Percentiles rank a stretch among this genome's conserved stretches.
These are phyloP conservation scores for Hydrozoanthus tunicans DNA, from an alignment of 64 coral and sea anemone genomes.

Conservation along the genomic window DNA sequence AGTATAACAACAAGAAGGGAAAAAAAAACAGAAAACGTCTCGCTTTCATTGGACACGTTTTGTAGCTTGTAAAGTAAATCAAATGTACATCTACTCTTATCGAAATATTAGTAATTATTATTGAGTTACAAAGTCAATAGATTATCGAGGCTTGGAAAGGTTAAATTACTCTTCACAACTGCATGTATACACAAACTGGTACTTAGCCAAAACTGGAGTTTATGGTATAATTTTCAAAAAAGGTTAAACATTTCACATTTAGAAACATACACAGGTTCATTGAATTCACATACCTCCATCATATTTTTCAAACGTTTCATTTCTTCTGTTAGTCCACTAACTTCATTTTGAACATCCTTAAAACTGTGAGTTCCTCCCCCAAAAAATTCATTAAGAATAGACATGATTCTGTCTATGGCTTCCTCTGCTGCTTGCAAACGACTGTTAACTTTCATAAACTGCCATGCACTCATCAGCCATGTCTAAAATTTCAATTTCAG, in stretches of 20 bases:
- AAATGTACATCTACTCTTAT: too few relatives aligned
- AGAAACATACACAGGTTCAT: too few relatives aligned
- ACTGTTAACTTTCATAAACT: slow-evolving; percentile 92
- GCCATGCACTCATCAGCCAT: slow-evolving; percentile 69
- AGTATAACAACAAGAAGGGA: too few relatives aligned
- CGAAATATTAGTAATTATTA: too few relatives aligned
- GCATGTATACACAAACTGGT: background rate
- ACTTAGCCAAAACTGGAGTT: too few relatives aligned
- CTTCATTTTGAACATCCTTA: slow-evolving; percentile 59
- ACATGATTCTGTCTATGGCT: slow-evolving; percentile 83
- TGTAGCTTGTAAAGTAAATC: too few relatives aligned
- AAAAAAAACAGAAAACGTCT: too few relatives aligned
- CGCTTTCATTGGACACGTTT: too few relatives aligned
- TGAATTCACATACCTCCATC: slow-evolving; percentile 1
- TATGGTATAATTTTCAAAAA: too few relatives aligned
- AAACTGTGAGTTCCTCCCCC: slow-evolving; percentile 47
- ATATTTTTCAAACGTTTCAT: slow-evolving; percentile 66
- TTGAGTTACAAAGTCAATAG: too few relatives aligned
- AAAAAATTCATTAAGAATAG: slow-evolving; percentile 83
- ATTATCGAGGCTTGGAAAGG: too few relatives aligned
- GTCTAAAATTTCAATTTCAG: background rate
- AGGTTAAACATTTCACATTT: too few relatives aligned
- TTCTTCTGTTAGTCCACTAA: slow-evolving; percentile 72
- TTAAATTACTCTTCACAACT: background rate
- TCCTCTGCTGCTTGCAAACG: slow-evolving; percentile 83